Base-by-base conservation (phyloP, 1,140 invertebrate genomes). In the Solenopsis invicta region DNA sequence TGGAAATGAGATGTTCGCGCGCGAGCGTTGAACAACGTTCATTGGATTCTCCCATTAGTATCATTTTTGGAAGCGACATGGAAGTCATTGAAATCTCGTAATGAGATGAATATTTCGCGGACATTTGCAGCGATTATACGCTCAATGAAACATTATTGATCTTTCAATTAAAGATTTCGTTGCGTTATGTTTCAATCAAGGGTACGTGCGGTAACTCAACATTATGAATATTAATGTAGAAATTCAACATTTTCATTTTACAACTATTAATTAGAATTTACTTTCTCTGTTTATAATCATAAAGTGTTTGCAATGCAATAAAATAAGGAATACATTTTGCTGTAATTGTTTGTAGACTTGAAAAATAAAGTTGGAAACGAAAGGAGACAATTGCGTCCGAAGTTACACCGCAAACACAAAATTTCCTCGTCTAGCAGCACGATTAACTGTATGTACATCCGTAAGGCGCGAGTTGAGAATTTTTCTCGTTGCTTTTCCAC, bases 11-110 rank as follows among this genome's bases (percentile, higher is more conserved):
- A 29, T 21, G 56, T 54, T 21, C 37, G n/a, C 45, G 76, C n/a
- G 41, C 16, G 13, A 21, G 13, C 3, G 2, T 41, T 13, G 77
- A 16, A 82, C 37, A 16, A 41, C 37, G 52, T 59, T 72, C 56
- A 59, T 59, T 61, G 52, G 18, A 82, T 72, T 82, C n/a, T 72
- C 37, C 34, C 37, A 59, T 72, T 82, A 82, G 66, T 82, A 71
- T 82, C 67, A 37, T 61, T 74, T 54, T 72, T 59, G 67, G 67
- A 82, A 74, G 37, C 50, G 37, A 56, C 21, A 24, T 48, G 80
- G 67, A 82, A 82, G 24, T 48, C 67, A 82, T 81, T 71, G 78
- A 81, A 71, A 81, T 72, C 78, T 82, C 37, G 45, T n/a, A 59
- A 72, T 16, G 37, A 41, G 34, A 82, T 82, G 21, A 82, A 72